Evolutionary conservation across 2,888 invertebrate species (phyloP), one percentile per base, ranked within the genome.

Genomic region (Andricus quercusramuli): DNA sequence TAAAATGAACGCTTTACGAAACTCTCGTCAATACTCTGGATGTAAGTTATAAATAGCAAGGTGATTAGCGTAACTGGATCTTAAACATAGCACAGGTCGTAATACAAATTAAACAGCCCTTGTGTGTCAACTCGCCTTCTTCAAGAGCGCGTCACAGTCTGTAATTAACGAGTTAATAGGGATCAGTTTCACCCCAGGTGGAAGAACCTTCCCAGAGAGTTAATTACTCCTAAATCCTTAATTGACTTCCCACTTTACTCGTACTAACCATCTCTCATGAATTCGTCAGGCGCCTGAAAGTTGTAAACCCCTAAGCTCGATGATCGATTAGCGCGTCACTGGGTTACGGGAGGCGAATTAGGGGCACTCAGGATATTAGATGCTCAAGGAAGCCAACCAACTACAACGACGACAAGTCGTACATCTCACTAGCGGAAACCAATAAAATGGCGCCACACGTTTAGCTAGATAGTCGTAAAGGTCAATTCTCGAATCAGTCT

Each of bases 291-390:
- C 79, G 84, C 76, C 81, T 74, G 81, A 51, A 83, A 80, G 81
- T 82, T 82, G 85, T 83, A 86, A 84, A 82, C 80, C 79, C 76
- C 82, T 80, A 82, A 83, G 85, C 83, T 83, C 83, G 83, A 84
- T 84, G 86, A 89, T 89, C 89, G 88, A 89, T 89, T 86, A 87
- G 85, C 86, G 87, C 87, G 86, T 89, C 86, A 86, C 87, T 85
- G 84, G 88, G 88, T 89, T 89, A 89, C 85, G 88, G 86, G 83
- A 87, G 86, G 87, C 89, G 90, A 91, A 91, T 91, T 91, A 90
- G 90, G 88, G 88, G 86, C 88, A 89, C 89, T 90, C 89, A 86
- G 89, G 90, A 90, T 91, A 90, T 91, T 90, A 90, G 89, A 90
- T 88, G 88, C 81, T 83, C 85, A 83, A 88, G 86, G 84, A 82